Base-by-base conservation (phyloP, 2,113 vertebrate genomes). In the Physeter macrocephalus region DNA sequence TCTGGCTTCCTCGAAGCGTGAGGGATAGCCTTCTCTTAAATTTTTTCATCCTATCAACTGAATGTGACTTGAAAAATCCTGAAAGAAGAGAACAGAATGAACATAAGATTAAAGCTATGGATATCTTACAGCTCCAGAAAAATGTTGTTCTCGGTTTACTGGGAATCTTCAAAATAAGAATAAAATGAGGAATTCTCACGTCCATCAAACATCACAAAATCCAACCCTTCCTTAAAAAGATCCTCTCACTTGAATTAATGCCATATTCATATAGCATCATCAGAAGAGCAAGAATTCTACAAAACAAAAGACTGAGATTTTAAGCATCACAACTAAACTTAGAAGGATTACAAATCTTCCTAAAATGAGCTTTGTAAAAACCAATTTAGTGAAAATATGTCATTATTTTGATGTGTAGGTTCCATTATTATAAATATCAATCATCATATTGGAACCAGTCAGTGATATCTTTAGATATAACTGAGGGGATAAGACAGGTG, bases 11-110 rank as follows among this genome's bases (percentile, higher is more conserved):
- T 90, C 99, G 99, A 95, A 99, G 99, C 0, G 99, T 99, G 98
- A 99, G 98, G 52, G 99, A 99, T 90, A 99, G 99, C 90, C 99
- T 99, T 98, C 99, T 99, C 98, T 99, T 99, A 96, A 99, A 99
- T 98, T 99, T 99, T 99, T 99, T 99, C 99, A 99, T 99, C 98
- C 99, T 99, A 98, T 99, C 99, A 98, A 98, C 98, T 96, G 96
- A 98, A 97, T 98, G 98, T 98, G 98, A 98, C 98, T 98, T 98
- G 97, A 97, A 90, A 93, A 98, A 98, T 98, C 99, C 99, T 99
- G 97, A 84, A 98, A 89, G 49, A 94, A 97, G 25, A 98, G 54
- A 94, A 86, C 34, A 36, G 7, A 91, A 92, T 71, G 66, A 95
- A 88, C 78, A 97, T 77, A 85, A 94, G 91, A 82, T 67, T 88